Percentiles rank a stretch among this genome's conserved stretches.
Conservation (phyloP, 2,113 vertebrate species). For the Acanthisitta chloris region DNA sequence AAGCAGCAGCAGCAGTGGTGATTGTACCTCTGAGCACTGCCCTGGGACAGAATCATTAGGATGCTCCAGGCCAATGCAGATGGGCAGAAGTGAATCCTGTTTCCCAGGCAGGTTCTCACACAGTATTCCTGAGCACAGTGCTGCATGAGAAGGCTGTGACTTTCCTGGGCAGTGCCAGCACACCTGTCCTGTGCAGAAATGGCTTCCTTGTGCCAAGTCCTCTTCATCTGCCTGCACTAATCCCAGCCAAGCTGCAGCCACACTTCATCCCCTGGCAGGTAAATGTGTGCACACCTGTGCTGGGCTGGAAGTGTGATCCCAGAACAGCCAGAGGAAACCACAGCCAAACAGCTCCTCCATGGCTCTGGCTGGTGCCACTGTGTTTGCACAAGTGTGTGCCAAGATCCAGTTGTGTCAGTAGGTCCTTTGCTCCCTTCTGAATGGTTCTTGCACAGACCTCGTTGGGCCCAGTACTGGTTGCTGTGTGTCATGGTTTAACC, state of each 20-base stretch:
- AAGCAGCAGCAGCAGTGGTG: background rate
- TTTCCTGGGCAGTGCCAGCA: background rate
- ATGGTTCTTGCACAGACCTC: background rate
- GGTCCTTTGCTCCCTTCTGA: background rate
- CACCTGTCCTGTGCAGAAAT: background rate
- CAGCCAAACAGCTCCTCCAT: background rate
- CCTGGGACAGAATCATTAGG: background rate
- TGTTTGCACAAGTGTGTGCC: background rate
- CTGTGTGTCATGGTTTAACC: no score
- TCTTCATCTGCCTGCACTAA: background rate
- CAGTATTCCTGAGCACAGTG: fast-evolving
- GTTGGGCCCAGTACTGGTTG: fast-evolving
- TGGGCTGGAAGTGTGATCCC: fast-evolving
- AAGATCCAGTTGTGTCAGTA: background rate
- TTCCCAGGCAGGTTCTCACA: background rate
- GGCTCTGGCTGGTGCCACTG: background rate
- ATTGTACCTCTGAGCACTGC: background rate
- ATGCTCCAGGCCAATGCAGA: background rate
- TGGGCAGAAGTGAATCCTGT: background rate
- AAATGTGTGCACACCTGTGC: background rate
- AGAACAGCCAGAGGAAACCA: background rate
- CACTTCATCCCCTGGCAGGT: background rate
- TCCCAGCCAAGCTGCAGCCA: background rate
- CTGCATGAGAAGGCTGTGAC: background rate
- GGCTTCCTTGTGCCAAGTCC: background rate